Evolutionary conservation across 1,140 invertebrate species (phyloP).

Genomic region (Cotesia glomerata): DNA sequence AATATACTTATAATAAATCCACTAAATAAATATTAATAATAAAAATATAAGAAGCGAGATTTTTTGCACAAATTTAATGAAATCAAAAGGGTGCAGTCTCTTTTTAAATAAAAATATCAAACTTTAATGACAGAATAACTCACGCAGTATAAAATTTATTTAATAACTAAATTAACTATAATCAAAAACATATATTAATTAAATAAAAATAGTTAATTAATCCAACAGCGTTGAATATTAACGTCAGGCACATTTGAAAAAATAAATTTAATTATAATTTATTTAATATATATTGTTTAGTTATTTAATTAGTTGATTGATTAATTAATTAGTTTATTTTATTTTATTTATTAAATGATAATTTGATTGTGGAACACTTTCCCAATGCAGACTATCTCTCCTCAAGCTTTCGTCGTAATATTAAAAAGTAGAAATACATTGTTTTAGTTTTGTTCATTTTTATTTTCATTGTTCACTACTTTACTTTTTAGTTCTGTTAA

Average conservation of each 20-base stretch:
- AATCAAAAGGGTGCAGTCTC: too few relatives aligned
- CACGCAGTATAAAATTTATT: background rate
- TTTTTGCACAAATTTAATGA: too few relatives aligned
- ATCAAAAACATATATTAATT: background rate
- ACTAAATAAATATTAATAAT: too few relatives aligned
- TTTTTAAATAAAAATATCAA: too few relatives aligned
- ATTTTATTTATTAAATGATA: conserved; percentile 38
- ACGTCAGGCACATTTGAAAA: conserved; percentile 29
- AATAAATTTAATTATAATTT: conserved; percentile 26
- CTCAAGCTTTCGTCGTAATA: conserved; percentile 51
- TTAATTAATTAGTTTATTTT: background rate
- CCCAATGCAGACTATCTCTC: conserved; percentile 47
- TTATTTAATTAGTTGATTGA: background rate
- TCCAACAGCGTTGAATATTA: background rate
- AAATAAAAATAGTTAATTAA: conserved; percentile 1
- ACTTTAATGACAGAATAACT: background rate
- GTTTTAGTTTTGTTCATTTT: conserved; percentile 41
- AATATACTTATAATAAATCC: too few relatives aligned
- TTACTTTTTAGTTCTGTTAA: conserved; percentile 10
- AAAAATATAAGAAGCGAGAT: too few relatives aligned
- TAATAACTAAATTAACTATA: background rate
- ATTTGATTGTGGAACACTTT: conserved; percentile 58
- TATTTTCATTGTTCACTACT: conserved; percentile 39
- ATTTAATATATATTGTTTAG: background rate
- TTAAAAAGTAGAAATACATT: conserved; percentile 64